phyloP scores from a whole-genome alignment of 1,140 invertebrate species.

The Chrysoperla carnea region DNA sequence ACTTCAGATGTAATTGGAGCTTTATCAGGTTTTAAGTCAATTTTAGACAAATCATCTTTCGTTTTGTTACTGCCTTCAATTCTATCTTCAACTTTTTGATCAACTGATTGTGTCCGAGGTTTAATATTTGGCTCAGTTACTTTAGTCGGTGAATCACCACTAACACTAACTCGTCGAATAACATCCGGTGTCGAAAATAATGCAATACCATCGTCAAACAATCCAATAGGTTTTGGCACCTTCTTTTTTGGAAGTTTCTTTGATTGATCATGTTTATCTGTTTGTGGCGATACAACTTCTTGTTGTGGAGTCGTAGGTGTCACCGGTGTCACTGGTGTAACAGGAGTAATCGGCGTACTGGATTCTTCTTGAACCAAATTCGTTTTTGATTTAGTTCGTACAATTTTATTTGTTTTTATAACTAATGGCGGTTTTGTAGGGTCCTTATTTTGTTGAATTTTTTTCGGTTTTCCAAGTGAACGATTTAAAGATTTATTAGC shows the following conservation, averaged over 20 bases:
- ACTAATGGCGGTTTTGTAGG: slow-evolving; percentile 4
- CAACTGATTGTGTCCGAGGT: slow-evolving; percentile 11
- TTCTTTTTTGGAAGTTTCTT: slow-evolving; percentile 48
- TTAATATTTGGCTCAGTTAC: slow-evolving; percentile 9
- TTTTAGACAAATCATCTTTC: slow-evolving; percentile 17
- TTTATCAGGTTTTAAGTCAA: slow-evolving; percentile 12
- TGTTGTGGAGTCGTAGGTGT: slow-evolving; percentile 4
- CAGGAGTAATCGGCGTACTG: slow-evolving; percentile 7
- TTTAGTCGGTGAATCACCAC: slow-evolving; percentile 17
- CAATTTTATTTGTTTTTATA: slow-evolving; percentile 4
- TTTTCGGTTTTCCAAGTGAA: slow-evolving; percentile 15
- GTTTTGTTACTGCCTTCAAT: slow-evolving; percentile 17
- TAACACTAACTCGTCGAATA: slow-evolving; percentile 39
- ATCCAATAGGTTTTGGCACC: slow-evolving; percentile 36
- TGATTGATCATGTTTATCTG: slow-evolving; percentile 16
- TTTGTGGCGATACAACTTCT: slow-evolving; percentile 7
- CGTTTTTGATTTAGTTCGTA: slow-evolving; percentile 1
- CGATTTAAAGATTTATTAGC: slow-evolving; percentile 6
- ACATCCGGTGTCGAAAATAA: slow-evolving; percentile 65
- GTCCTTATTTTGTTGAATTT: slow-evolving; percentile 18
- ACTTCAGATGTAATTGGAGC: slow-evolving; percentile 2
- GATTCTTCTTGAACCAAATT: slow-evolving; percentile 2
- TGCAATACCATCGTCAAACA: slow-evolving; percentile 39
- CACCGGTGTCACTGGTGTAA: slow-evolving; percentile 14
- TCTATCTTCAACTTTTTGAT: slow-evolving; percentile 15